Conservation (phyloP, 1,140 invertebrate species). For the Parasteatoda tepidariorum region DNA sequence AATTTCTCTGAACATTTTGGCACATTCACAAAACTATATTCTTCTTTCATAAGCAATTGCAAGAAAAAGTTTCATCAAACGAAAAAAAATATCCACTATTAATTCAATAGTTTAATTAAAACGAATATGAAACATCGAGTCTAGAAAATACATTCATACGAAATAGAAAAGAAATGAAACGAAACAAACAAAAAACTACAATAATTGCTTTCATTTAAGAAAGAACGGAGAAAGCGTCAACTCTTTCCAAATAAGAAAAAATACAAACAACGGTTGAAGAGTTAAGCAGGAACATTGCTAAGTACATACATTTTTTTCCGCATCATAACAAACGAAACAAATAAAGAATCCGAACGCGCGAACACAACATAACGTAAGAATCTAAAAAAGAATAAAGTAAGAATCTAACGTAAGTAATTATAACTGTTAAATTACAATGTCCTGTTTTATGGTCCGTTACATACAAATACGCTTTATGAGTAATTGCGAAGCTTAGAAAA, state of each 20-base stretch:
- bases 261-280: neutral
- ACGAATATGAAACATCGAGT: no score
- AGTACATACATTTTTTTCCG: neutral
- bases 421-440: constrained; percentile 4
- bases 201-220: neutral
- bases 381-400: neutral
- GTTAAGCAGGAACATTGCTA: neutral
- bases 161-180: neutral
- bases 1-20: no score
- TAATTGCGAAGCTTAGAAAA: neutral
- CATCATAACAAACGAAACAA: neutral
- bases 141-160: no score
- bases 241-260: no score
- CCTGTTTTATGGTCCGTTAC: neutral
- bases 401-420: neutral
- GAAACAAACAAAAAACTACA: neutral
- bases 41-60: no score
- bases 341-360: neutral
- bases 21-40: no score
- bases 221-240: neutral
- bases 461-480: neutral
- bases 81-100: no score
- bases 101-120: no score
- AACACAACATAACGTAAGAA: neutral
- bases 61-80: no score